phyloP scores from a whole-genome alignment of 1,140 invertebrate species.

The Fopius arisanus region DNA sequence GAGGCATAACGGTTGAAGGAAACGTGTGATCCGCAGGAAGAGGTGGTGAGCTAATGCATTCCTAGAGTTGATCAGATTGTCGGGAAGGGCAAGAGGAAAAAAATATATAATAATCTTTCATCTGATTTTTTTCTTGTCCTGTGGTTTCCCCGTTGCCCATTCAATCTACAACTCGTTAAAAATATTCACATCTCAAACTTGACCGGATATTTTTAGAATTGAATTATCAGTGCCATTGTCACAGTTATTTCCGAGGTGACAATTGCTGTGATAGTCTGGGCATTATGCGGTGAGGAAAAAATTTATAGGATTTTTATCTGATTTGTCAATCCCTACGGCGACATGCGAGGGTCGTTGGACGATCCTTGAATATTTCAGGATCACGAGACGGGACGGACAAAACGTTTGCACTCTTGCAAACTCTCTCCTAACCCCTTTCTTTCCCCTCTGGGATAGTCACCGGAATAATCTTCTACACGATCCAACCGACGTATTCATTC shows the following conservation, averaged over 20 bases:
- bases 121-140: background rate
- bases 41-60: background rate
- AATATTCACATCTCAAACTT: no score
- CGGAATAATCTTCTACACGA: background rate
- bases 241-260: background rate
- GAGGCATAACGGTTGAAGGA: constrained; percentile 1
- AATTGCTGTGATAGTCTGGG: constrained; percentile 8
- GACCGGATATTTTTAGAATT: no score
- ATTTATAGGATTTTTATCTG: constrained; percentile 62
- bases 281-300: constrained; percentile 47
- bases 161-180: no score
- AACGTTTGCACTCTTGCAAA: constrained; percentile 41
- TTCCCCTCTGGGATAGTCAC: background rate
- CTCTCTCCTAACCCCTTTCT: background rate
- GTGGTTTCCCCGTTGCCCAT: background rate
- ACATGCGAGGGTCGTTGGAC: constrained; percentile 23
- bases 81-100: background rate
- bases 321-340: constrained; percentile 56
- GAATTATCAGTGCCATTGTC: background rate
- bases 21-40: background rate
- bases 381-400: constrained; percentile 46
- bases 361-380: constrained; percentile 63
- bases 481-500: background rate
- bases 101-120: background rate
- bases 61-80: background rate